These are phyloP conservation scores for Melanotaenia parkinsoni DNA, from an alignment of 2,797 vertebrate genomes.

Conservation along the genomic window DNA sequence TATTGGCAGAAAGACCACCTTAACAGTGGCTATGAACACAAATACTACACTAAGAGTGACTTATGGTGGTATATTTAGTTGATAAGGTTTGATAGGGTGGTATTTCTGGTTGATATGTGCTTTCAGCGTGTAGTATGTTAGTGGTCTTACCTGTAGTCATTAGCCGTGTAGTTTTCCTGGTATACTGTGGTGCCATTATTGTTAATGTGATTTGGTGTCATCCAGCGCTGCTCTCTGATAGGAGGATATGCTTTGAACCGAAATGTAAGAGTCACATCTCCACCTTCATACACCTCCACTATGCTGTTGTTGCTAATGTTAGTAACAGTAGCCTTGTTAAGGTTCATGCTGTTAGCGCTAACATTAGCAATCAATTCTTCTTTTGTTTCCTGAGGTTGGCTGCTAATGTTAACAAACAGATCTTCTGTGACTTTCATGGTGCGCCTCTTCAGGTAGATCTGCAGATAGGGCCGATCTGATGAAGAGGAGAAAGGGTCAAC, in stretches of 20 bases:
- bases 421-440: background rate
- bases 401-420: slow-evolving; percentile 15
- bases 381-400: background rate
- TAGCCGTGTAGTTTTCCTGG: slow-evolving; percentile 28
- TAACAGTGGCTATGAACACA: background rate
- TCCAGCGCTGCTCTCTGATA: slow-evolving; percentile 68
- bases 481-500: slow-evolving; percentile 19
- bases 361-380: slow-evolving; percentile 15
- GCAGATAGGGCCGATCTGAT: slow-evolving; percentile 84
- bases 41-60: background rate
- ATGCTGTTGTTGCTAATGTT: slow-evolving; percentile 24
- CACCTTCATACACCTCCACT: slow-evolving; percentile 74
- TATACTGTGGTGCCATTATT: slow-evolving; percentile 21
- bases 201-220: slow-evolving; percentile 34
- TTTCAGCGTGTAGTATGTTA: background rate
- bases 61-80: too few species aligned
- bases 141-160: slow-evolving; percentile 64
- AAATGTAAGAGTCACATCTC: slow-evolving; percentile 78
- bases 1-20: background rate
- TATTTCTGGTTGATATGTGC: too few species aligned
- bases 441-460: slow-evolving; percentile 64
- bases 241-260: slow-evolving; percentile 87
- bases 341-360: background rate
- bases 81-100: too few species aligned
- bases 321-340: background rate